These are phyloP conservation scores for Clavelina lepadiformis DNA, from an alignment of 23 tunicate genomes.

Conservation along the genomic window DNA sequence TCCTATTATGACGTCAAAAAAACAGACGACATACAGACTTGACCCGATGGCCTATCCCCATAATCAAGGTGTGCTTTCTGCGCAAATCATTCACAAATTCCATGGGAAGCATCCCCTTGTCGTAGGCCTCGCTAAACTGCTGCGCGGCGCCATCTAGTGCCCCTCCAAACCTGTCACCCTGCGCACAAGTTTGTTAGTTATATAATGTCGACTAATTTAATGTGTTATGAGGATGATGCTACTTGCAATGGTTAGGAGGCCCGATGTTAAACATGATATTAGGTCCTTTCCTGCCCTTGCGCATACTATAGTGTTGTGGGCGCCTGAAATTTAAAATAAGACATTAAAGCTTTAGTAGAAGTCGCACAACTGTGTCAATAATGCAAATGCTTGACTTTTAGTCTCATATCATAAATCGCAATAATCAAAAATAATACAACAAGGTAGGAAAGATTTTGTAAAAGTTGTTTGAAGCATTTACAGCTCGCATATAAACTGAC, in stretches of 20 bases:
- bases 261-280: conserved; percentile 90
- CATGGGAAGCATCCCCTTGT: conserved; percentile 70
- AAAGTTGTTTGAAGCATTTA: too few species aligned
- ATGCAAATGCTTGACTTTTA: too few species aligned
- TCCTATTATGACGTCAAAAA: too few species aligned
- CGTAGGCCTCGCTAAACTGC: conserved; percentile 91
- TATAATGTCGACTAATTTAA: neutral
- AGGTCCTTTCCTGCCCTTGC: conserved; percentile 98
- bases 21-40: conserved; percentile 69
- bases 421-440: too few species aligned
- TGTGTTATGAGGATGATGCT: neutral
- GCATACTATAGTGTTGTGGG: conserved; percentile 98
- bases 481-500: too few species aligned
- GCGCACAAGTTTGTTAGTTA: neutral
- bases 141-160: conserved; percentile 97
- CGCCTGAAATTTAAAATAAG: conserved; percentile 60
- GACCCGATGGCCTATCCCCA: conserved; percentile 99
- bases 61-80: conserved; percentile 84
- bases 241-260: conserved; percentile 93
- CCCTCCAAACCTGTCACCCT: conserved; percentile 99
- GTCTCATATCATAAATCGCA: too few species aligned
- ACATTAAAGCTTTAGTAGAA: too few species aligned
- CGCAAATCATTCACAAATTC: conserved; percentile 98
- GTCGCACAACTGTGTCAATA: too few species aligned
- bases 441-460: too few species aligned